These are phyloP conservation scores for Callopanchax toddi DNA, from an alignment of 2,113 vertebrate genomes.

Conservation along the genomic window DNA sequence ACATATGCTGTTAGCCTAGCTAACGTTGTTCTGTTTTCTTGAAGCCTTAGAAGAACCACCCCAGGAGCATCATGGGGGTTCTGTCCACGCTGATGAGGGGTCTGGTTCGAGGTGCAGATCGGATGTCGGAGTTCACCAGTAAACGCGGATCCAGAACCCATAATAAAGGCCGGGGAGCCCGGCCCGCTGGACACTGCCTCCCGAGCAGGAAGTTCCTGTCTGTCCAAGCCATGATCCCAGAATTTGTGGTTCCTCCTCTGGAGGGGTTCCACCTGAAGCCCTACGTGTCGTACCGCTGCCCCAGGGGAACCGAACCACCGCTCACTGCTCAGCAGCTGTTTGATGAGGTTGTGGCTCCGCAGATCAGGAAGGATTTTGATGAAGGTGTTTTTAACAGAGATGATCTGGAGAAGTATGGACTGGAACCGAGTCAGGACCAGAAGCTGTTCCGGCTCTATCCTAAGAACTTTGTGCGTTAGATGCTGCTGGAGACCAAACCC, in stretches of 20 bases:
- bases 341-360: conserved; percentile 80
- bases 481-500: neutral
- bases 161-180: conserved; percentile 84
- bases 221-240: conserved; percentile 84
- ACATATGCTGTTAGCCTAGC: too few relatives aligned
- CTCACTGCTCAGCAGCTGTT: conserved; percentile 86
- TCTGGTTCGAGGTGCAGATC: conserved; percentile 87
- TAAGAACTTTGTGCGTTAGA: conserved; percentile 88
- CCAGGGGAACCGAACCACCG: conserved; percentile 75
- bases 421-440: conserved; percentile 87
- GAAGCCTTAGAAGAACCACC: neutral
- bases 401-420: conserved; percentile 89
- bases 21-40: neutral
- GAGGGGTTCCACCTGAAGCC: conserved; percentile 90
- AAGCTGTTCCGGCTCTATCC: conserved; percentile 93
- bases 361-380: conserved; percentile 84
- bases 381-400: conserved; percentile 78
- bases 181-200: conserved; percentile 74
- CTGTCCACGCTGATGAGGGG: conserved; percentile 82
- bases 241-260: conserved; percentile 89
- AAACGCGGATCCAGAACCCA: conserved; percentile 88
- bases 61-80: conserved; percentile 83
- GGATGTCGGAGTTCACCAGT: conserved; percentile 89
- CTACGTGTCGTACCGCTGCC: conserved; percentile 88
- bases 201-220: conserved; percentile 80